A percentile compares a stretch with the other conserved stretches of the same genome.
phyloP scores from a whole-genome alignment of 2,888 invertebrate genomes.

The Hemicrepidius hirtus region DNA sequence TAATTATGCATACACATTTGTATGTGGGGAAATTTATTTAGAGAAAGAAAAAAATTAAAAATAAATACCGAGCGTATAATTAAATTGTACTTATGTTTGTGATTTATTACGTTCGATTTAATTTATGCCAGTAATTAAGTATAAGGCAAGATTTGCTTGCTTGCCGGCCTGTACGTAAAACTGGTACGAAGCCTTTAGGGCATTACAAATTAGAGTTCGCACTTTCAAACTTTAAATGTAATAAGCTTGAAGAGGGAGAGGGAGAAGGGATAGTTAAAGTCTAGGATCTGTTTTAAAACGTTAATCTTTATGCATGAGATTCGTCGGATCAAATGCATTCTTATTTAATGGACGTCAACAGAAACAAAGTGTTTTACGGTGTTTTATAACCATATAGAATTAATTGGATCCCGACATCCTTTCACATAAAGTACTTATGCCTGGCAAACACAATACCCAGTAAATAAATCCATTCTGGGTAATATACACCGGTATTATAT shows the following conservation, averaged over 20 bases:
- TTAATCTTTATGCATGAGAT: slow-evolving; percentile 42
- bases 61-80: slow-evolving; percentile 67
- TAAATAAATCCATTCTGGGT: slow-evolving; percentile 67
- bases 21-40: slow-evolving; percentile 60
- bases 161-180: neutral
- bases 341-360: slow-evolving; percentile 34
- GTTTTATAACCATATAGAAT: slow-evolving; percentile 63
- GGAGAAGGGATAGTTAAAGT: slow-evolving; percentile 3
- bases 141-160: slow-evolving; percentile 10
- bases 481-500: slow-evolving; percentile 65
- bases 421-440: slow-evolving; percentile 63
- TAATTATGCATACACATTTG: slow-evolving; percentile 65
- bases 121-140: slow-evolving; percentile 66
- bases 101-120: slow-evolving; percentile 71
- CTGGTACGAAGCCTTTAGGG: slow-evolving; percentile 12
- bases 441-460: slow-evolving; percentile 68
- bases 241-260: slow-evolving; percentile 27
- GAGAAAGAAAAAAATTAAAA: slow-evolving; percentile 51
- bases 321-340: slow-evolving; percentile 24
- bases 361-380: slow-evolving; percentile 45
- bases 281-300: slow-evolving; percentile 36
- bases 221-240: slow-evolving; percentile 34
- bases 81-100: slow-evolving; percentile 71
- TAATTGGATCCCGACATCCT: slow-evolving; percentile 64
- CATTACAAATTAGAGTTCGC: slow-evolving; percentile 38